A percentile compares a stretch with the other conserved stretches of the same genome.
Evolutionary conservation across 2,888 invertebrate genomes (phyloP).

Genomic region (Phyllotreta cruciferae): DNA sequence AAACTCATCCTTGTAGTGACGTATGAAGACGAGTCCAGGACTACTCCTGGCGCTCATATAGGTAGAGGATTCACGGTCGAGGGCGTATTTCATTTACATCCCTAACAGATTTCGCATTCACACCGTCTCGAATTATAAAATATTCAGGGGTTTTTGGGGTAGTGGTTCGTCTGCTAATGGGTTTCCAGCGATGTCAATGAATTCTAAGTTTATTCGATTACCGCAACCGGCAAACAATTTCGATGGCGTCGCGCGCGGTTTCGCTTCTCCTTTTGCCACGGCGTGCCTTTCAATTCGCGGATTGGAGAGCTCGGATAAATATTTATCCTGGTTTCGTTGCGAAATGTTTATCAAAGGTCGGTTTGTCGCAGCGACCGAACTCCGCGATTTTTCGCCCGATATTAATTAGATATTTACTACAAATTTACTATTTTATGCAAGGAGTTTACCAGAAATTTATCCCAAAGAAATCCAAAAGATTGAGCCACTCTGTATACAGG

Average conservation of each 20-base stretch:
- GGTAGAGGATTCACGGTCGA: conserved; percentile 55
- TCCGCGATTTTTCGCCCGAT: too few species aligned
- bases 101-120: conserved; percentile 58
- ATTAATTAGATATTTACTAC: too few species aligned
- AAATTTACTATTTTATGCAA: too few species aligned
- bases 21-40: conserved; percentile 45
- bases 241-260: conserved; percentile 15
- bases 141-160: conserved; percentile 56
- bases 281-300: neutral
- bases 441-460: too few species aligned
- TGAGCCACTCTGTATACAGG: too few species aligned
- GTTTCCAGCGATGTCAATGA: conserved; percentile 55
- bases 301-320: conserved; percentile 19
- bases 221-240: conserved; percentile 25
- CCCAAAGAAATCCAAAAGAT: too few species aligned
- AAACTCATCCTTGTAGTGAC: conserved; percentile 1
- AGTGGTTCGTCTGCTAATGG: conserved; percentile 56
- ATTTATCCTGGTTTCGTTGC: conserved; percentile 16
- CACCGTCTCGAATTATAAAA: conserved; percentile 55
- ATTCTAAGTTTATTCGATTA: conserved; percentile 54
- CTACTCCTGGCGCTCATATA: conserved; percentile 57
- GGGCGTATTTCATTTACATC: conserved; percentile 59
- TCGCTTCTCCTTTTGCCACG: conserved; percentile 8
- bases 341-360: conserved; percentile 6
- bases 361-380: too few species aligned